phyloP scores from a whole-genome alignment of 1,140 invertebrate species.

The Drosophila jambulina region DNA sequence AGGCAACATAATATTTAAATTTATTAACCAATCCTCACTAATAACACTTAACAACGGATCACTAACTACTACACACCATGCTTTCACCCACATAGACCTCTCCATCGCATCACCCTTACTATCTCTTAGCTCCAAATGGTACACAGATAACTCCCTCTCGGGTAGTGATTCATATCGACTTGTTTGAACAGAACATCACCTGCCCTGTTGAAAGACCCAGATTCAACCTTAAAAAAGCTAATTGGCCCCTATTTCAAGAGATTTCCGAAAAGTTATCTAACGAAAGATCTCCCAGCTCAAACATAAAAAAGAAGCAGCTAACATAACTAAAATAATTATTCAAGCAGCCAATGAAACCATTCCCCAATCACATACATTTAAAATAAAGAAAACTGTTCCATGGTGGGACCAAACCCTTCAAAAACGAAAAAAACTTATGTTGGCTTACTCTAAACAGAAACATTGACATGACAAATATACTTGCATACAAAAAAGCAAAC shows the following conservation, averaged over 20 bases:
- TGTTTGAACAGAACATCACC: conserved; percentile 1
- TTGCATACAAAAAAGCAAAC: conserved; percentile 40
- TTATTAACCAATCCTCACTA: no score
- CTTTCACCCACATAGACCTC: conserved; percentile 1
- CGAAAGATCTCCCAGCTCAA: conserved; percentile 15
- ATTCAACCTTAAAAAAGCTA: conserved; percentile 17
- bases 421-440: conserved; percentile 6
- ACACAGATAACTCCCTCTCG: conserved; percentile 3
- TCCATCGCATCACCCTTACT: not conserved
- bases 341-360: no score
- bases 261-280: conserved; percentile 15
- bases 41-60: no score
- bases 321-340: conserved; percentile 22
- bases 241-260: conserved; percentile 9
- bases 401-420: no score
- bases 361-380: no score
- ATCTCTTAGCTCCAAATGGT: conserved; percentile 5
- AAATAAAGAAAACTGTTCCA: no score
- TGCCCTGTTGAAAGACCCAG: conserved; percentile 13
- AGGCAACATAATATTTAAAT: no score
- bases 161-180: conserved; percentile 11
- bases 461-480: conserved; percentile 27
- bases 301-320: conserved; percentile 10
- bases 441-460: conserved; percentile 27
- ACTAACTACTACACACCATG: no score